These are phyloP conservation scores for Cryptocheilus praepositus DNA, from an alignment of 2,888 invertebrate genomes.

Conservation along the genomic window DNA sequence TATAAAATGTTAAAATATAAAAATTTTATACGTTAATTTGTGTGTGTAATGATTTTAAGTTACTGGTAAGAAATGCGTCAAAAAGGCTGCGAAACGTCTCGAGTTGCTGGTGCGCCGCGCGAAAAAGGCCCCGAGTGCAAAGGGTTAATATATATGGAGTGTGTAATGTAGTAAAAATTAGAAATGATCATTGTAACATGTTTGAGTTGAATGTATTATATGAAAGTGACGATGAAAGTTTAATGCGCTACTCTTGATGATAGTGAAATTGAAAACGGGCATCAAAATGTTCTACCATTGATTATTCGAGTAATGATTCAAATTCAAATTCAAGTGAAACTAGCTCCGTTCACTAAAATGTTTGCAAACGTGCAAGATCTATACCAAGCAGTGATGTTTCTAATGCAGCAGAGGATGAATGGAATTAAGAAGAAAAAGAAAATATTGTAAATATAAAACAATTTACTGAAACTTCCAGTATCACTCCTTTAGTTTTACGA, in stretches of 20 bases:
- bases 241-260: conserved; percentile 3
- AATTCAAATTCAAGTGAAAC: conserved; percentile 5
- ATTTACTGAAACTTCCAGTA: background rate
- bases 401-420: conserved; percentile 8
- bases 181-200: conserved; percentile 7
- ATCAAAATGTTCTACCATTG: conserved; percentile 2
- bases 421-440: background rate
- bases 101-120: too few species aligned
- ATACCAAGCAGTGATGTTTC: conserved; percentile 5
- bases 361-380: conserved; percentile 3
- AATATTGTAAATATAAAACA: background rate
- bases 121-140: too few species aligned
- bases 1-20: too few species aligned
- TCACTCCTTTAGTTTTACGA: background rate
- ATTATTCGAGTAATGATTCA: conserved; percentile 8
- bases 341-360: conserved; percentile 6
- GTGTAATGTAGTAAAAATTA: too few species aligned
- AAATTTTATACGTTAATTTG: too few species aligned
- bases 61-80: too few species aligned
- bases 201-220: conserved; percentile 5
- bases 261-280: conserved; percentile 8
- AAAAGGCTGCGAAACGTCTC: too few species aligned
- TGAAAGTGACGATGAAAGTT: conserved; percentile 8
- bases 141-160: too few species aligned
- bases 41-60: too few species aligned